Conservation (phyloP, 2,113 vertebrate species). For the Bungarus multicinctus region DNA sequence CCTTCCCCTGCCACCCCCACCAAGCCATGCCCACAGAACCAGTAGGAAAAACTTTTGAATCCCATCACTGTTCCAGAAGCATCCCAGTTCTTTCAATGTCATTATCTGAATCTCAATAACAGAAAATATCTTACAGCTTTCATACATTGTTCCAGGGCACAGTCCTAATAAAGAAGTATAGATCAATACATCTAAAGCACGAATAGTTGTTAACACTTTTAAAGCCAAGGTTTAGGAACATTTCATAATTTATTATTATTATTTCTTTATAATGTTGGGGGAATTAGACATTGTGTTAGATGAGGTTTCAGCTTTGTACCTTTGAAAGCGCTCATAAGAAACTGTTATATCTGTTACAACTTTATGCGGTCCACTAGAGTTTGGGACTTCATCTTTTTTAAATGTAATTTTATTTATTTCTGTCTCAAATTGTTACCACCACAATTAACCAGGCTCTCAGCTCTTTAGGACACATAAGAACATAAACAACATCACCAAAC, state of each 20-base stretch:
- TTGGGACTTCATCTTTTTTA: background rate
- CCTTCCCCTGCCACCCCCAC: too few species aligned
- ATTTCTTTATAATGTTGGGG: background rate
- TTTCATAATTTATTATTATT: background rate
- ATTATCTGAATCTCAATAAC: background rate
- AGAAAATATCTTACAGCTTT: background rate
- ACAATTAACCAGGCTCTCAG: background rate
- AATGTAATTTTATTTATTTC: background rate
- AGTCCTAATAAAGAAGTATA: background rate
- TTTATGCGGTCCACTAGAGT: background rate
- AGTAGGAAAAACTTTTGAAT: too few species aligned
- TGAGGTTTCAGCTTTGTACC: background rate
- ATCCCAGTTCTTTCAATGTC: background rate
- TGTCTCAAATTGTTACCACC: background rate
- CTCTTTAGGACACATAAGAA: background rate
- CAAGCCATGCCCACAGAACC: too few species aligned
- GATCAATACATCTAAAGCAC: background rate
- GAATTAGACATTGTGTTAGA: background rate
- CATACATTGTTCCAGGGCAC: background rate
- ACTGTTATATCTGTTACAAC: background rate
- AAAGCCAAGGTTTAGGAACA: background rate
- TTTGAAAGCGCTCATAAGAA: background rate
- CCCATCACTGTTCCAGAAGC: background rate
- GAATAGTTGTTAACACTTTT: background rate
- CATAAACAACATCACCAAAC: background rate